phyloP scores from a whole-genome alignment of 2,888 invertebrate species.

The Drosophila merina region DNA sequence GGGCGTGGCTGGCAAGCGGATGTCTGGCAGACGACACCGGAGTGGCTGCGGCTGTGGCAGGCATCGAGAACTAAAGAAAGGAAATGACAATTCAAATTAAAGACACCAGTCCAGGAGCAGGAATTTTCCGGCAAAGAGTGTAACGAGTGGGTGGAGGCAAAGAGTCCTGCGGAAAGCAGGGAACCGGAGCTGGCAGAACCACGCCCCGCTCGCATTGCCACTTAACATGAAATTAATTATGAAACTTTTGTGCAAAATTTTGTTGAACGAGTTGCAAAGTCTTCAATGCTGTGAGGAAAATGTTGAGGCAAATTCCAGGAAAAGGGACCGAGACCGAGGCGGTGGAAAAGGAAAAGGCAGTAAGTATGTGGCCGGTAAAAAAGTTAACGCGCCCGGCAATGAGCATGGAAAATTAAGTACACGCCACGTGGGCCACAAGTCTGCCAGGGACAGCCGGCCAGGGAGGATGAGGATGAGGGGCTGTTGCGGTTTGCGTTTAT shows the following conservation, averaged over 20 bases:
- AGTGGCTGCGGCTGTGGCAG: slow-evolving; percentile 25
- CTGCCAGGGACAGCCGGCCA: slow-evolving; percentile 59
- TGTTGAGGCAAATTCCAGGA: slow-evolving; percentile 22
- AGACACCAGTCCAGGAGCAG: slow-evolving; percentile 60
- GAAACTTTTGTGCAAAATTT: slow-evolving; percentile 79
- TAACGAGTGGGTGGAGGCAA: slow-evolving; percentile 11
- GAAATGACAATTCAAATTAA: slow-evolving; percentile 80
- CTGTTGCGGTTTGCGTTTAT: slow-evolving; percentile 24
- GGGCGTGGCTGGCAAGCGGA: slow-evolving; percentile 52
- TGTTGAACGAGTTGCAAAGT: slow-evolving; percentile 77
- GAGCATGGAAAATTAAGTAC: slow-evolving; percentile 71
- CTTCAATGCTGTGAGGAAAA: slow-evolving; percentile 47
- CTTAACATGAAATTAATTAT: slow-evolving; percentile 80
- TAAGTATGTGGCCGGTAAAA: slow-evolving; percentile 47
- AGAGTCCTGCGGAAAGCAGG: background rate
- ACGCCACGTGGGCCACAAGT: slow-evolving; percentile 71
- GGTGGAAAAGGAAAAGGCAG: slow-evolving; percentile 6
- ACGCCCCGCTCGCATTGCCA: slow-evolving; percentile 67
- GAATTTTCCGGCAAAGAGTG: slow-evolving; percentile 14
- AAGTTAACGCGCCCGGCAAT: slow-evolving; percentile 61
- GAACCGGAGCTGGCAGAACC: slow-evolving; percentile 19
- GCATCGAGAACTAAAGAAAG: slow-evolving; percentile 69
- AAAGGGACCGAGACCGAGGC: background rate
- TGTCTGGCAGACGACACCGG: slow-evolving; percentile 50
- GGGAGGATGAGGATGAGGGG: background rate